A percentile compares a stretch with the other conserved stretches of the same genome.
phyloP scores from a whole-genome alignment of 2,888 invertebrate genomes.

The Parascotia fuliginaria region DNA sequence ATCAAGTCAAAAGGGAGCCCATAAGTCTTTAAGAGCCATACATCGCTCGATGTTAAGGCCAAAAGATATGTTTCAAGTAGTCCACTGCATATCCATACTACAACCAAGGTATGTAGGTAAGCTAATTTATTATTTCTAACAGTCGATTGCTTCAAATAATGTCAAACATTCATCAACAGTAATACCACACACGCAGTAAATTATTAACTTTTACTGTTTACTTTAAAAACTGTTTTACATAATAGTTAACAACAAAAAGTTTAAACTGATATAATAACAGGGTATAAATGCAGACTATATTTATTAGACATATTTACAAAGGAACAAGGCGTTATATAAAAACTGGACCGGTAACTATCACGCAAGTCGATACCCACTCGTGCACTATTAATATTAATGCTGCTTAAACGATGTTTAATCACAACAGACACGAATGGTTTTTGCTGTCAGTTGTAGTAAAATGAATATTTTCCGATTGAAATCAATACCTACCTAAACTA shows the following conservation, averaged over 20 bases:
- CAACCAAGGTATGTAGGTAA: too few species aligned
- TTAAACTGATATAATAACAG: conserved; percentile 31
- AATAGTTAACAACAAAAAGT: conserved; percentile 31
- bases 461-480: conserved; percentile 42
- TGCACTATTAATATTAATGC: conserved; percentile 77
- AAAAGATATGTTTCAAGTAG: too few species aligned
- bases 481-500: conserved; percentile 32
- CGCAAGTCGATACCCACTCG: conserved; percentile 62
- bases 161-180: conserved; percentile 9
- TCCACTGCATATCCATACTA: too few species aligned
- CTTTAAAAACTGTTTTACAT: conserved; percentile 25
- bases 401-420: conserved; percentile 78
- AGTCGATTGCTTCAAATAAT: conserved; percentile 21
- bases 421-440: conserved; percentile 62
- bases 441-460: conserved; percentile 36
- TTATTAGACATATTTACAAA: conserved; percentile 43
- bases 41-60: too few species aligned
- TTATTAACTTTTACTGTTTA: conserved; percentile 30
- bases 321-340: conserved; percentile 46
- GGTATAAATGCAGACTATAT: conserved; percentile 34
- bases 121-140: too few species aligned
- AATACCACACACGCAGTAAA: conserved; percentile 14
- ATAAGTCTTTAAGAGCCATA: too few species aligned
- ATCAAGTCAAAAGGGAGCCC: too few species aligned
- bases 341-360: conserved; percentile 61